Conservation (phyloP, 2,113 vertebrate species). For the Ictalurus furcatus region DNA sequence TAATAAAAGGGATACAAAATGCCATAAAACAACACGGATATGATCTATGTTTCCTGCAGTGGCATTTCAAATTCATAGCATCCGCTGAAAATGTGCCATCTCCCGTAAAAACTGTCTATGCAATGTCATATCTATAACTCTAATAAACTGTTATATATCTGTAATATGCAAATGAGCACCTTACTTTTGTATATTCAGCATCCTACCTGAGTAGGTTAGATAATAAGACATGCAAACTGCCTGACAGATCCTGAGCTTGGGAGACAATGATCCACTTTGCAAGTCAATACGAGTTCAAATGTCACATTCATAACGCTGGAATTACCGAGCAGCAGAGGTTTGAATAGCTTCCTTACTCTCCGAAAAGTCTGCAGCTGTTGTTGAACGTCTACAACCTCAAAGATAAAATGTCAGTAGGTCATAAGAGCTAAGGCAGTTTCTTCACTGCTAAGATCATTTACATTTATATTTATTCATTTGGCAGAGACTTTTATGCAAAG, state of each 20-base stretch:
- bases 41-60: not conserved
- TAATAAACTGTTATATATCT: not conserved
- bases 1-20: not conserved
- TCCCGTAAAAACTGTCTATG: not conserved
- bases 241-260: not conserved
- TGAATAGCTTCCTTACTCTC: not conserved
- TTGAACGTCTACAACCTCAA: not conserved
- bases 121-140: not conserved
- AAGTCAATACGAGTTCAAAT: not conserved
- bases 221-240: not conserved
- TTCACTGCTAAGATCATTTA: not conserved
- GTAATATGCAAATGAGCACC: not conserved
- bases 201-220: not conserved
- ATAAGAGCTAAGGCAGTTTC: not conserved
- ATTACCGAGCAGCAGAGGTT: not conserved
- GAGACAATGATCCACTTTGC: not conserved
- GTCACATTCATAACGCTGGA: not conserved
- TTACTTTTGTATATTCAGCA: not conserved
- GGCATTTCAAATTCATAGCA: not conserved
- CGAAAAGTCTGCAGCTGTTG: not conserved
- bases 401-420: conserved; percentile 27
- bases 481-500: not conserved
- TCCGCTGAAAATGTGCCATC: not conserved
- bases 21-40: not conserved
- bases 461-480: conserved; percentile 8